These are phyloP conservation scores for Serrognathus titanus DNA, from an alignment of 2,888 invertebrate species.

Conservation along the genomic window DNA sequence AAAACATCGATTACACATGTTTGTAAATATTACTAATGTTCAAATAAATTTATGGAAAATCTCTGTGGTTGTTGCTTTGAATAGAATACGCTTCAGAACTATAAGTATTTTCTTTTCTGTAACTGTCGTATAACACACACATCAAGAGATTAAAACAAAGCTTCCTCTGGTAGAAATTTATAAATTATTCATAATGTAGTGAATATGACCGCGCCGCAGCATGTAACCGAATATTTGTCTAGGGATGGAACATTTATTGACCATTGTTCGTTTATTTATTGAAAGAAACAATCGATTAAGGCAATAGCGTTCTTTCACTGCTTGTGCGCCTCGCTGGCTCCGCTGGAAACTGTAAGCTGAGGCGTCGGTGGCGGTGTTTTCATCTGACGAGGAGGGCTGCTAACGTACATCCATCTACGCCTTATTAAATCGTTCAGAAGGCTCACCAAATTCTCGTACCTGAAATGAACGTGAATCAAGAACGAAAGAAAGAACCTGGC, in stretches of 20 bases:
- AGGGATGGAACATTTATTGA: conserved; percentile 4
- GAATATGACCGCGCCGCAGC: conserved; percentile 1
- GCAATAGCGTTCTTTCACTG: not conserved
- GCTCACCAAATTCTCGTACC: conserved; percentile 22
- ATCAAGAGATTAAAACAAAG: not conserved
- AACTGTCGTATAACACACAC: not conserved
- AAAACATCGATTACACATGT: not conserved
- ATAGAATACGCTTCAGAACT: not conserved
- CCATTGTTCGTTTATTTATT: not conserved
- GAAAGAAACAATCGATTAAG: not conserved
- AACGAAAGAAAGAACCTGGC: not conserved
- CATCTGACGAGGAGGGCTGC: conserved; percentile 2
- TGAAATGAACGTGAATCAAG: conserved; percentile 3
- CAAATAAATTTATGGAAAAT: not conserved
- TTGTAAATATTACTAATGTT: not conserved
- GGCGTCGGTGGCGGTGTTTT: conserved; percentile 18
- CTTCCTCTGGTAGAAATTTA: not conserved
- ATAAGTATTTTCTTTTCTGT: too few species aligned
- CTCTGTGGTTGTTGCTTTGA: not conserved
- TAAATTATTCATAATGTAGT: conserved; percentile 7
- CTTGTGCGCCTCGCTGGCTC: not conserved
- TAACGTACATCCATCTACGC: conserved; percentile 12
- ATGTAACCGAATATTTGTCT: conserved; percentile 1
- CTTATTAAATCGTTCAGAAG: conserved; percentile 25
- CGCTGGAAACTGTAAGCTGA: conserved; percentile 5